Conservation (phyloP, 2,113 vertebrate species). For the Rhinoderma darwinii region DNA sequence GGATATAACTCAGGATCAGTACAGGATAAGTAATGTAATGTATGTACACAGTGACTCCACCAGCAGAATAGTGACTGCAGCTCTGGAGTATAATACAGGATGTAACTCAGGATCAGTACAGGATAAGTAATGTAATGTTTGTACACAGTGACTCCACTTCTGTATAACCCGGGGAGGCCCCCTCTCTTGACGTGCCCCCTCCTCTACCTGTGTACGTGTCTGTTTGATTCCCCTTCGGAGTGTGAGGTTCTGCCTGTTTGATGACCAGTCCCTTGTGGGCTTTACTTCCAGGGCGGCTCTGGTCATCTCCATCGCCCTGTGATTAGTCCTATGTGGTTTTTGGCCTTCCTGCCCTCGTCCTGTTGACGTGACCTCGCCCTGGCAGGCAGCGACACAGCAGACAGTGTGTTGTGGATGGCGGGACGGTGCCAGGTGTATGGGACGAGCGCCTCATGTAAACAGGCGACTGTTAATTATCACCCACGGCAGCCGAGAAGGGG, state of each 20-base stretch:
- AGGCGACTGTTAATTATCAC: constrained; percentile 43
- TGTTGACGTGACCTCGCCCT: constrained; percentile 28
- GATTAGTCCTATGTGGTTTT: constrained; percentile 41
- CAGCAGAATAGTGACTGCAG: too few species aligned
- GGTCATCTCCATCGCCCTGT: constrained; percentile 7
- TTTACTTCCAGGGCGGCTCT: background rate
- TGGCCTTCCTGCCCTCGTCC: constrained; percentile 17
- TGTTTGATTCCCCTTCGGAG: too few species aligned
- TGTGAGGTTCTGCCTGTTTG: background rate
- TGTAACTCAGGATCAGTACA: too few species aligned
- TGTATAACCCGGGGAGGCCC: too few species aligned
- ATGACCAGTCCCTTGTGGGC: background rate
- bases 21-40: too few species aligned
- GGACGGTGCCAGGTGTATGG: constrained; percentile 32
- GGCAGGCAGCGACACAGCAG: background rate
- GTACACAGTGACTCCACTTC: too few species aligned
- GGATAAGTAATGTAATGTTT: too few species aligned
- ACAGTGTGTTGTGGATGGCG: constrained; percentile 11
- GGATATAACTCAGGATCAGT: too few species aligned
- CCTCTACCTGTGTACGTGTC: background rate
- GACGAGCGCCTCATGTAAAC: constrained; percentile 27
- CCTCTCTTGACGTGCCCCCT: too few species aligned
- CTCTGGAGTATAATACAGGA: too few species aligned
- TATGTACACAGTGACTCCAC: too few species aligned
- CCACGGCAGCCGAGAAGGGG: background rate